Evolutionary conservation across 92 coral and sea anemone species (phyloP).

Genomic region (Chrysogorgia sp.): DNA sequence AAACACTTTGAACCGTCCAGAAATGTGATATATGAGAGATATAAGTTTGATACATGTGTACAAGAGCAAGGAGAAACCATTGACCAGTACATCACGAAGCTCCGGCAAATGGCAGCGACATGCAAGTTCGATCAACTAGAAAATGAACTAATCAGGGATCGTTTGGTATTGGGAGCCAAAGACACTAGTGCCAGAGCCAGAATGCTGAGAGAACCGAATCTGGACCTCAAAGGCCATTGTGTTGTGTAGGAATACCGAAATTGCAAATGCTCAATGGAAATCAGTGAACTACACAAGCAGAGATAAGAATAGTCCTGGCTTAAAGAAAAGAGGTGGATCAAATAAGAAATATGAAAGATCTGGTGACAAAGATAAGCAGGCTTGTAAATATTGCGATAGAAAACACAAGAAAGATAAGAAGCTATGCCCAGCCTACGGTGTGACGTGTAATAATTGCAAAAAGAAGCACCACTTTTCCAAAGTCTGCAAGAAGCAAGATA

Average conservation of each 20-base stretch:
- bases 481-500: constrained; percentile 14
- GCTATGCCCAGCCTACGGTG: constrained; percentile 9
- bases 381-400: not conserved
- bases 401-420: not conserved
- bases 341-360: not conserved
- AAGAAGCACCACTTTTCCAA: not conserved
- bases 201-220: constrained; percentile 11
- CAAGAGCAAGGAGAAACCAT: too few relatives aligned
- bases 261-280: not conserved
- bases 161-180: constrained; percentile 5
- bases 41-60: too few relatives aligned
- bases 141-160: too few relatives aligned
- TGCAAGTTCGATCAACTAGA: too few relatives aligned
- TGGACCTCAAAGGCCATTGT: not conserved
- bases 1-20: too few relatives aligned
- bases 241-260: not conserved
- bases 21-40: too few relatives aligned
- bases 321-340: not conserved
- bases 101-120: too few relatives aligned
- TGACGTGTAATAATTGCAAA: constrained; percentile 9
- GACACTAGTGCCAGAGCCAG: not conserved
- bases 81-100: too few relatives aligned
- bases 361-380: not conserved
- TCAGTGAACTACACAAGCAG: constrained; percentile 1
- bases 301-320: not conserved